Conservation (phyloP, 2,888 invertebrate genomes). For the Pyrrhia umbra region DNA sequence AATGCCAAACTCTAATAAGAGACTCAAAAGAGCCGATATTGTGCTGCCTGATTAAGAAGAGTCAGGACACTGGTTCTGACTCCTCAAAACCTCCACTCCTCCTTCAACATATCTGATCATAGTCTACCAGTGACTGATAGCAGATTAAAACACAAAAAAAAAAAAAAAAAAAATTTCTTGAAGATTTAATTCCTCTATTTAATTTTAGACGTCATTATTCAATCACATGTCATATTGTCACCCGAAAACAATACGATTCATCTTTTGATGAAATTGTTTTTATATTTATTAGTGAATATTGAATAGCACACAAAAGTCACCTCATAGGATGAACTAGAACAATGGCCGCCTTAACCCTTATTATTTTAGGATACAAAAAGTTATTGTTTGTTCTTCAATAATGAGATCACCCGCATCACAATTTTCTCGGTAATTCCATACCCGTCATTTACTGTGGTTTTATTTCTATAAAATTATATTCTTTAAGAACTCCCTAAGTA, state of each 20-base stretch:
- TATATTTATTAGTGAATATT: slow-evolving; percentile 4
- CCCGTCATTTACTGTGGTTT: slow-evolving; percentile 66
- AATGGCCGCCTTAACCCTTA: slow-evolving; percentile 28
- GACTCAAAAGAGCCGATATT: too few relatives aligned
- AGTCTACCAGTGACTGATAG: too few relatives aligned
- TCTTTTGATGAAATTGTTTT: neutral
- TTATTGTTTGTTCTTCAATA: slow-evolving; percentile 59
- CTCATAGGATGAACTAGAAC: slow-evolving; percentile 25
- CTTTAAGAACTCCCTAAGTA: slow-evolving; percentile 24
- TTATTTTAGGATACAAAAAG: slow-evolving; percentile 38
- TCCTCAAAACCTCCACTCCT: too few relatives aligned
- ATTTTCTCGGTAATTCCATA: slow-evolving; percentile 71
- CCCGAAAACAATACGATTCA: neutral
- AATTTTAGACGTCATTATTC: neutral
- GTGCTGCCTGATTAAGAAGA: too few relatives aligned
- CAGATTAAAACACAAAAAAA: too few relatives aligned
- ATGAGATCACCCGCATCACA: slow-evolving; percentile 82
- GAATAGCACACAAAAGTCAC: slow-evolving; percentile 6
- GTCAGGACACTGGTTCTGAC: too few relatives aligned
- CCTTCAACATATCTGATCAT: too few relatives aligned
- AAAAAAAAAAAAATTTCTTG: too few relatives aligned
- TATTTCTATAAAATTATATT: slow-evolving; percentile 42
- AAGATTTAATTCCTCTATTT: too few relatives aligned
- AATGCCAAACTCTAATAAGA: too few relatives aligned
- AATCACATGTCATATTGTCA: neutral